Evolutionary conservation across 2,888 invertebrate species (phyloP).

Genomic region (Netelia inedita): DNA sequence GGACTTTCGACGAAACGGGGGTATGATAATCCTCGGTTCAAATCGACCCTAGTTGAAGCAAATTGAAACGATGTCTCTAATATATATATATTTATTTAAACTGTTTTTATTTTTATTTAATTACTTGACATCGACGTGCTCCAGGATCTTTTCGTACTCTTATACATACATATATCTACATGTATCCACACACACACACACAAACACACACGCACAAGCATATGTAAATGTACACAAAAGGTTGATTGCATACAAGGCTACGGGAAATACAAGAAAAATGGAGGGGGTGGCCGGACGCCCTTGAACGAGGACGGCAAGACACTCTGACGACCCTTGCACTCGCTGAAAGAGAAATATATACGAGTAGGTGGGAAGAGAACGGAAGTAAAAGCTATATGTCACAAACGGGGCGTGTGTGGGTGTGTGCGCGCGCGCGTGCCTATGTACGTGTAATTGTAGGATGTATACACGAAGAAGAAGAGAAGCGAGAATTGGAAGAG

Average conservation of each 20-base stretch:
- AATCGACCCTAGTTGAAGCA: too few relatives aligned
- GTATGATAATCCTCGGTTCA: too few relatives aligned
- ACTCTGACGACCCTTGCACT: slow-evolving; percentile 74
- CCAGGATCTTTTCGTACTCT: too few relatives aligned
- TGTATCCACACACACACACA: too few relatives aligned
- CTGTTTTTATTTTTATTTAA: too few relatives aligned
- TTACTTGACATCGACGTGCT: too few relatives aligned
- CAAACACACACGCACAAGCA: too few relatives aligned
- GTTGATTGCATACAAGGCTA: background rate
- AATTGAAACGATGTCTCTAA: too few relatives aligned
- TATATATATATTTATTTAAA: too few relatives aligned
- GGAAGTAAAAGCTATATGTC: slow-evolving; percentile 53
- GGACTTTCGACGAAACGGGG: too few relatives aligned
- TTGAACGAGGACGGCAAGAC: slow-evolving; percentile 81
- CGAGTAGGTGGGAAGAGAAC: slow-evolving; percentile 32
- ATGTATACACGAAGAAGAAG: slow-evolving; percentile 21
- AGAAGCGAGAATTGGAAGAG: slow-evolving; percentile 48
- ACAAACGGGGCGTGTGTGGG: background rate
- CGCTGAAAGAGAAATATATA: slow-evolving; percentile 41
- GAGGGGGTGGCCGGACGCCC: slow-evolving; percentile 78
- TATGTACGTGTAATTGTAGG: background rate
- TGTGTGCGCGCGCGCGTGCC: too few relatives aligned
- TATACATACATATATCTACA: too few relatives aligned
- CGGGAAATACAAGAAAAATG: slow-evolving; percentile 1
- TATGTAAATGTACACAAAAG: background rate